These are phyloP conservation scores for Proteles cristata DNA, from an alignment of 2,113 vertebrate species.

Conservation along the genomic window DNA sequence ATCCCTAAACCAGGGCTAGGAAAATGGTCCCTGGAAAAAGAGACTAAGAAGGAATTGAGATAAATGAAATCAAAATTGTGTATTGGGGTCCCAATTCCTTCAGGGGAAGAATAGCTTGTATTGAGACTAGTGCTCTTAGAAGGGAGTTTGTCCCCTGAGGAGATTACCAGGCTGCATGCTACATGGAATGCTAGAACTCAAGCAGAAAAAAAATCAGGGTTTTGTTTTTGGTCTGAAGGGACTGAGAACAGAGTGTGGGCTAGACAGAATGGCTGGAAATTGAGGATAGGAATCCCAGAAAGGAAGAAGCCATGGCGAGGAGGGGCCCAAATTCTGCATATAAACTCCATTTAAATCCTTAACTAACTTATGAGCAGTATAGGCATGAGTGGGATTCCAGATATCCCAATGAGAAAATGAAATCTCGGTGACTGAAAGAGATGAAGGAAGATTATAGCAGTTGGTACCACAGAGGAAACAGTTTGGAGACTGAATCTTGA, in stretches of 20 bases:
- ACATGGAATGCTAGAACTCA: neutral
- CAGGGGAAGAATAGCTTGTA: neutral
- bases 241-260: neutral
- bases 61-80: neutral
- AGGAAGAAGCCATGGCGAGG: neutral
- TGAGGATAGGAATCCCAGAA: neutral
- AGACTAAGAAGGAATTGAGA: neutral
- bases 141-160: neutral
- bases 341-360: neutral
- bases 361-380: constrained; percentile 32
- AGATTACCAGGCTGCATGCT: neutral
- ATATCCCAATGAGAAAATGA: neutral
- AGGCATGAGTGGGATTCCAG: neutral
- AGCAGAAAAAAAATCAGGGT: neutral
- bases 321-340: neutral
- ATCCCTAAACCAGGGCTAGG: neutral
- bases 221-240: neutral
- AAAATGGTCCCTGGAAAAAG: neutral
- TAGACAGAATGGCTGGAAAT: neutral
- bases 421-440: neutral
- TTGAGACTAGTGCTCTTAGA: neutral
- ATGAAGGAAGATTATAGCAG: neutral
- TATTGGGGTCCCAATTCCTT: neutral
- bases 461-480: neutral
- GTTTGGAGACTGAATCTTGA: neutral